Evolutionary conservation across 2,797 vertebrate species (phyloP).

Genomic region (Epinephelus malabaricus): DNA sequence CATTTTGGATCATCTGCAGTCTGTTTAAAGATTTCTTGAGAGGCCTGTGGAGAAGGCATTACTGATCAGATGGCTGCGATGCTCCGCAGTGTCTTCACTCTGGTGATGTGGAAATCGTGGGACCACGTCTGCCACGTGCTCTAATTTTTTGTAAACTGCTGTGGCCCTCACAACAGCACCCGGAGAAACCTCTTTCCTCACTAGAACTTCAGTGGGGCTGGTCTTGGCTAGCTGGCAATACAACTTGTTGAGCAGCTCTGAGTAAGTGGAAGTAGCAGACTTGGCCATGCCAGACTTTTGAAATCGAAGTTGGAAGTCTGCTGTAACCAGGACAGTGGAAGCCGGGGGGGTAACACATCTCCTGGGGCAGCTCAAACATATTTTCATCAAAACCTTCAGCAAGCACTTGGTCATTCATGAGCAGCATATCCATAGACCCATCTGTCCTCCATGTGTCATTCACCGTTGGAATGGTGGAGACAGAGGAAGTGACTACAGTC

Average conservation of each 20-base stretch:
- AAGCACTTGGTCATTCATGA: not conserved
- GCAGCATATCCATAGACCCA: not conserved
- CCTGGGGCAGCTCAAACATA: constrained; percentile 11
- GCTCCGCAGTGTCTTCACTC: constrained; percentile 74
- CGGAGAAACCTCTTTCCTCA: constrained; percentile 77
- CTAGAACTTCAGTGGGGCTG: constrained; percentile 86
- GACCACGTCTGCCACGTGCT: constrained; percentile 90
- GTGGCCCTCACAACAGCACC: constrained; percentile 86
- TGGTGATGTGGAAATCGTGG: constrained; percentile 92
- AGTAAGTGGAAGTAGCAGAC: constrained; percentile 91
- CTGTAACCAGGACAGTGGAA: constrained; percentile 85
- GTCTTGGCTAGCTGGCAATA: constrained; percentile 91
- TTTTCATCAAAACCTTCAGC: constrained; percentile 44
- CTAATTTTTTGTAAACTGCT: constrained; percentile 91
- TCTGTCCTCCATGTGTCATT: not conserved
- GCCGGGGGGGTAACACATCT: constrained; percentile 58
- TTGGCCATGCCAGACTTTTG: constrained; percentile 89
- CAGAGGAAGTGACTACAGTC: rapidly evolving
- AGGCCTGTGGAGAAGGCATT: too few species aligned
- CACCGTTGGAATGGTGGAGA: not conserved
- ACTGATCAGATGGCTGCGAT: constrained; percentile 89
- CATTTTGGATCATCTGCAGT: too few species aligned
- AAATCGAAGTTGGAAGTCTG: constrained; percentile 86
- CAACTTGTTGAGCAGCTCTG: constrained; percentile 86
- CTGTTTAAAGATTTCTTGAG: too few species aligned